Evolutionary conservation across 2,888 invertebrate species (phyloP).

Genomic region (Pollenia amentaria): DNA sequence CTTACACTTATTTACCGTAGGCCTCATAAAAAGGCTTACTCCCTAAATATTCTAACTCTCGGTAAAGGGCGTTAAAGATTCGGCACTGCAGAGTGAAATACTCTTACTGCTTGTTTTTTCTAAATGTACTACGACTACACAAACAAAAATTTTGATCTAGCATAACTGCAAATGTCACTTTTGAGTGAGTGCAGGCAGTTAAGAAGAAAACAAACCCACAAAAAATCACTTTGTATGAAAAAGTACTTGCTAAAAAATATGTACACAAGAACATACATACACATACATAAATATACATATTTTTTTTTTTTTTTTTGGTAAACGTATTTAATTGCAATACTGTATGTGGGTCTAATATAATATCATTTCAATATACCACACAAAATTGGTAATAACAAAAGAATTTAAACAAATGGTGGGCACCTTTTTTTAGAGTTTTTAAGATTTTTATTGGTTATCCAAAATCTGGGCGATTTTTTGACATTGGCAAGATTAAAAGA

Average conservation of each 20-base stretch:
- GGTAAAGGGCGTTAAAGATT: too few relatives aligned
- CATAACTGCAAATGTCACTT: conserved; percentile 72
- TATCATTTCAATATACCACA: conserved; percentile 60
- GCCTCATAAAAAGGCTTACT: too few relatives aligned
- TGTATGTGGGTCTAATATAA: conserved; percentile 55
- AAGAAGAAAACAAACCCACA: conserved; percentile 44
- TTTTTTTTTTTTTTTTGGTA: conserved; percentile 35
- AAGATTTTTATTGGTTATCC: neutral
- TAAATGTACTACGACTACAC: conserved; percentile 27
- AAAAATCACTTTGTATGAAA: conserved; percentile 15
- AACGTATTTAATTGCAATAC: neutral
- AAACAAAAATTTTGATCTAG: conserved; percentile 48
- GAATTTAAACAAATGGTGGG: conserved; percentile 14
- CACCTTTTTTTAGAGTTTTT: conserved; percentile 1
- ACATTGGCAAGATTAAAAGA: too few relatives aligned
- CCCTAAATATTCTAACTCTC: too few relatives aligned
- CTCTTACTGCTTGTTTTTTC: neutral
- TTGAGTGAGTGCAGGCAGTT: conserved; percentile 71
- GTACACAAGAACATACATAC: neutral
- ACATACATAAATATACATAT: neutral
- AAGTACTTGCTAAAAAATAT: neutral
- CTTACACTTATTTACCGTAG: too few relatives aligned
- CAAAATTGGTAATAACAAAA: conserved; percentile 9
- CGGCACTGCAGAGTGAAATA: too few relatives aligned
- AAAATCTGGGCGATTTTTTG: too few relatives aligned